Conservation (phyloP, 1,140 invertebrate species). For the Danaus plexippus region DNA sequence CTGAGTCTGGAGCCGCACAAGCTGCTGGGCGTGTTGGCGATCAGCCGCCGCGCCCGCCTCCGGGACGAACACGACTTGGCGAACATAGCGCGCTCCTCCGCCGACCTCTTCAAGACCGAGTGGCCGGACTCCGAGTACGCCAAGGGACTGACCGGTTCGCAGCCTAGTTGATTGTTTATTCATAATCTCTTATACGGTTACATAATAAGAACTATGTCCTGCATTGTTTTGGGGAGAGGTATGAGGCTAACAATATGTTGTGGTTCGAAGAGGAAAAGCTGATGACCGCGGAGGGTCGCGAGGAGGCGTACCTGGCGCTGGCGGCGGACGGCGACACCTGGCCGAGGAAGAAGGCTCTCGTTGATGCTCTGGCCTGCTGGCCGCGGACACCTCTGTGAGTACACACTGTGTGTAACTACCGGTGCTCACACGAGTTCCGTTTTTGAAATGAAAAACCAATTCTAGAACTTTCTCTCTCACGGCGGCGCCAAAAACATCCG, state of each 20-base stretch:
- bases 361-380: slow-evolving; percentile 47
- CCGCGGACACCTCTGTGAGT: slow-evolving; percentile 23
- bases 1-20: slow-evolving; percentile 36
- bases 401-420: neutral
- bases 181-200: too few relatives aligned
- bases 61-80: slow-evolving; percentile 22
- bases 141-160: slow-evolving; percentile 29
- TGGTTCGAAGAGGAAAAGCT: slow-evolving; percentile 30
- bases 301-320: slow-evolving; percentile 23
- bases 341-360: slow-evolving; percentile 35
- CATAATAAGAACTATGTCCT: too few relatives aligned
- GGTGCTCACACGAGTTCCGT: too few relatives aligned
- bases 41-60: slow-evolving; percentile 22
- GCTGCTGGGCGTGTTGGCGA: slow-evolving; percentile 35
- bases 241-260: neutral
- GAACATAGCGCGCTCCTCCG: slow-evolving; percentile 30
- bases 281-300: slow-evolving; percentile 29
- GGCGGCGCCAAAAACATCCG: too few relatives aligned
- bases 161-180: neutral
- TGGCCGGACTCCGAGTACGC: slow-evolving; percentile 29
- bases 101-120: slow-evolving; percentile 33
- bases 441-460: neutral
- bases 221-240: too few relatives aligned
- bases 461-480: too few relatives aligned
- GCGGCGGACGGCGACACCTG: slow-evolving; percentile 23